Conservation (phyloP, 1,140 invertebrate species). For the Holcopasites calliopsidis region DNA sequence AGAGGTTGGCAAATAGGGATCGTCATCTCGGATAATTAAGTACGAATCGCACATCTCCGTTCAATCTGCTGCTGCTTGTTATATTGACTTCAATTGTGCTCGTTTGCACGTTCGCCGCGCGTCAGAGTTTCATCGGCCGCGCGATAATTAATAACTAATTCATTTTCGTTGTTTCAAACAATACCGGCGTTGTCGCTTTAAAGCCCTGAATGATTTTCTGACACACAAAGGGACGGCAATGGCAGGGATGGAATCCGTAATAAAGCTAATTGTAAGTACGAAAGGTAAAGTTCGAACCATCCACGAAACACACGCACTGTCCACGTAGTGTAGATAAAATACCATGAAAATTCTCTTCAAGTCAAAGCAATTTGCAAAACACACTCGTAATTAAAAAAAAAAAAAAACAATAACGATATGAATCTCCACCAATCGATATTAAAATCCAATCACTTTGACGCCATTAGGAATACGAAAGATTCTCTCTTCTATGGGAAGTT, state of each 20-base stretch:
- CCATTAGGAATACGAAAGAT: conserved; percentile 83
- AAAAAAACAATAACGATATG: too few species aligned
- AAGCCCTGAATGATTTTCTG: too few species aligned
- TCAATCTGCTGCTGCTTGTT: neutral
- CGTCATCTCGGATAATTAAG: neutral
- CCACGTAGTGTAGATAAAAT: too few species aligned
- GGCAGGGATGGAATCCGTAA: neutral
- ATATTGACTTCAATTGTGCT: neutral
- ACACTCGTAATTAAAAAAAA: too few species aligned
- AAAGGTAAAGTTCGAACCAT: too few species aligned
- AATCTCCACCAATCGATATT: neutral
- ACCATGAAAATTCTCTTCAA: too few species aligned
- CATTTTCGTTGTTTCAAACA: neutral
- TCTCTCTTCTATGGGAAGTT: conserved; percentile 84
- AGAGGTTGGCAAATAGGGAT: neutral
- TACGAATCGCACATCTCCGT: neutral
- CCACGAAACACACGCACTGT: too few species aligned
- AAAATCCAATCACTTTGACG: conserved; percentile 63
- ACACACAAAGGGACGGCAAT: neutral
- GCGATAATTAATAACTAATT: neutral
- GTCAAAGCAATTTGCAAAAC: too few species aligned
- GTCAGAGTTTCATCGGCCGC: neutral
- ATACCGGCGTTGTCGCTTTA: too few species aligned
- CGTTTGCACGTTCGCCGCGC: neutral
- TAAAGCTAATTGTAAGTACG: too few species aligned